These are phyloP conservation scores for Nomada fabriciana DNA, from an alignment of 2,888 invertebrate species.

Conservation along the genomic window DNA sequence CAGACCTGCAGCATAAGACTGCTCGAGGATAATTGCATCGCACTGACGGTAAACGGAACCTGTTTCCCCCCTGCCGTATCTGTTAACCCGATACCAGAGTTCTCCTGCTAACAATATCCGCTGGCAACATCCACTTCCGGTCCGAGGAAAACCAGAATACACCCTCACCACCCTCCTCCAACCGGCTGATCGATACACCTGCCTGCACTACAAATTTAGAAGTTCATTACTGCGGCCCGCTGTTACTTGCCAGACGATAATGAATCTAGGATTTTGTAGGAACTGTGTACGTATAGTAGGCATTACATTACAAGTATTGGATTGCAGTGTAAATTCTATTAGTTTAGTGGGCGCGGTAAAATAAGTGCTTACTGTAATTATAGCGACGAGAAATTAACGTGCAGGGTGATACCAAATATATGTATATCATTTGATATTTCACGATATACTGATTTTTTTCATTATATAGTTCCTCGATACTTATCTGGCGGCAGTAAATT, in stretches of 20 bases:
- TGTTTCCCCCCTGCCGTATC: neutral
- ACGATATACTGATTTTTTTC: too few species aligned
- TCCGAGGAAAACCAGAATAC: conserved; percentile 9
- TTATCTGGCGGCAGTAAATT: too few species aligned
- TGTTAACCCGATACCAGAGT: conserved; percentile 49
- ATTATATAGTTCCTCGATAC: too few species aligned
- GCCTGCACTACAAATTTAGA: conserved; percentile 49
- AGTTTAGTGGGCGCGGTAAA: neutral
- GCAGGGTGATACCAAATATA: too few species aligned
- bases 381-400: too few species aligned
- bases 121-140: conserved; percentile 43
- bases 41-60: neutral
- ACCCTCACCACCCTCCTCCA: neutral
- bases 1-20: neutral
- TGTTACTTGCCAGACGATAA: conserved; percentile 46
- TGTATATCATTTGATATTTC: too few species aligned
- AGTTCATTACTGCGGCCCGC: conserved; percentile 58
- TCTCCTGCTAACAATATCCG: conserved; percentile 58
- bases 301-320: too few species aligned
- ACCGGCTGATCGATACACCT: conserved; percentile 33
- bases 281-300: neutral
- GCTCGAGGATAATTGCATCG: conserved; percentile 2
- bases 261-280: conserved; percentile 28
- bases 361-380: too few species aligned
- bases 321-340: neutral